Evolutionary conservation across 2,797 vertebrate genomes (phyloP).

Genomic region (Netta rufina): DNA sequence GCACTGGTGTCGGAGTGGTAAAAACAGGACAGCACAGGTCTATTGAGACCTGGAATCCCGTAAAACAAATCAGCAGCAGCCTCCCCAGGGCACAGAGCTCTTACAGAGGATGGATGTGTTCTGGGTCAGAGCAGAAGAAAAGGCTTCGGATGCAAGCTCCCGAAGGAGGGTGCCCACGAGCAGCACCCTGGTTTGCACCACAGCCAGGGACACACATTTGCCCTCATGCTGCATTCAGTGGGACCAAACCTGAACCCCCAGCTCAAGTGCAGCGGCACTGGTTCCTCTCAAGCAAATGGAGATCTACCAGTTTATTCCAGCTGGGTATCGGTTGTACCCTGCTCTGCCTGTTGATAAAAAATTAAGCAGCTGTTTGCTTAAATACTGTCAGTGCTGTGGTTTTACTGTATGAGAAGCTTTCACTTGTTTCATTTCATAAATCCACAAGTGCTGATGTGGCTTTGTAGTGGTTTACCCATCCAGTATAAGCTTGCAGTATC

Average conservation of each 20-base stretch:
- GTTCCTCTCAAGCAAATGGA: not conserved
- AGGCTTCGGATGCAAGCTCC: rapidly evolving
- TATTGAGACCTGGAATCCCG: not conserved
- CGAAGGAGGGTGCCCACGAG: not conserved
- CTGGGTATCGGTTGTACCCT: not conserved
- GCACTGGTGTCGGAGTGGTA: not conserved
- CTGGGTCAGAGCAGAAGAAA: not conserved
- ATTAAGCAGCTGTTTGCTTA: not conserved
- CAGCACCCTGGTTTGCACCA: rapidly evolving
- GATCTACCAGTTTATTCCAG: not conserved
- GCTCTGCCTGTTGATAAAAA: not conserved
- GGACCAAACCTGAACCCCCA: not conserved
- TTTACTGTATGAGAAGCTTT: not conserved
- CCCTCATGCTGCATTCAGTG: not conserved
- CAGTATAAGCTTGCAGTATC: not conserved
- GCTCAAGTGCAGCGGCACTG: not conserved
- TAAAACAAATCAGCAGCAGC: not conserved
- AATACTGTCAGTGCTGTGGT: not conserved
- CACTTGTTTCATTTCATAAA: not conserved
- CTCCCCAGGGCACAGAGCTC: not conserved
- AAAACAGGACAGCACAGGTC: not conserved
- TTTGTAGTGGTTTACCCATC: not conserved
- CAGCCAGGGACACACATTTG: not conserved
- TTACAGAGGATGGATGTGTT: not conserved
- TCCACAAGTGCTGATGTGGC: not conserved